Evolutionary conservation across 1,140 invertebrate genomes (phyloP), one percentile per base, ranked within the genome.

Genomic region (Hylyphantes graminicola): DNA sequence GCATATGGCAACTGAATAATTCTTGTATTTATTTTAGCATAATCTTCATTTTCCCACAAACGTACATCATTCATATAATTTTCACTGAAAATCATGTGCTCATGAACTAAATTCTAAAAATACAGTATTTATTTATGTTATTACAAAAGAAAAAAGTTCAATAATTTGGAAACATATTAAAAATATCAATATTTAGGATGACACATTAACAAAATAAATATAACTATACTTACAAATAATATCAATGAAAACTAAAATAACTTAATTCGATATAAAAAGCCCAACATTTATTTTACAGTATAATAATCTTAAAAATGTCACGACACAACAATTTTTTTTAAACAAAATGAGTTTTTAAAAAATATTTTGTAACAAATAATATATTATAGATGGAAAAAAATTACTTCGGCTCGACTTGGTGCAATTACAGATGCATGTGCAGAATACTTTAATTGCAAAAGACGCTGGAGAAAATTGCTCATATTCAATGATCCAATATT

Each of bases 401-500:
- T 65, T 90, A 94, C 93, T 90, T 98, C 96, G 73, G 94, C 94
- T 87, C 96, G 92, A 85, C 93, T 95, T 86, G 94, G 92, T 6
- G 96, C 96, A 78, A 98, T 95, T 7, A 95, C 93, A 89, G 94
- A 94, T 0, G 95, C 92, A 91, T 98, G 96, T 2, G 94, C 94
- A 7, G 97, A 96, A 91, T 98, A 98, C 89, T 98, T 98, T 19
- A 98, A 91, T 89, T 98, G 96, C 17, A 98, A 91, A n/a, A 97
- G 90, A 86, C 96, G 92, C 87, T 97, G 96, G 89, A 98, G 91
- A 89, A 96, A 97, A 15, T 91, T 93, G 67, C 94, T 94, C 79
- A 98, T 93, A 89, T 97, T 95, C 88, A 92, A 94, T 11, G 96
- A 96, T 73, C 97, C 93, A 81, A 97, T 90, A 91, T 96, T 97